Percentiles rank a stretch among this genome's conserved stretches.
Conservation (phyloP, 2,888 invertebrate species). For the Helleia helle region DNA sequence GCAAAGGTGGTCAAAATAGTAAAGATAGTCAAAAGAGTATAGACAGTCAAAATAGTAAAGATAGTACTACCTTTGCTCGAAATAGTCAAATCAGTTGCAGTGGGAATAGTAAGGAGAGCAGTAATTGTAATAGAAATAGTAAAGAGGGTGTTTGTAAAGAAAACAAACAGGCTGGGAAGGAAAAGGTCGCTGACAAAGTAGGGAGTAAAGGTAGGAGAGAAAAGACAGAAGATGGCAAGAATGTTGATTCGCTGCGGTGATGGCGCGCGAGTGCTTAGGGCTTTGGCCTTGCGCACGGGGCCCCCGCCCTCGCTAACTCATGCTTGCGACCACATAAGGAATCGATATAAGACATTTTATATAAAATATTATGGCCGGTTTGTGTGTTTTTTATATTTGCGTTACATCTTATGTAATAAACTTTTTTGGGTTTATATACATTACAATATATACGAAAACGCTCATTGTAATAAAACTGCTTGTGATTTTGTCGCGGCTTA, state of each 20-base stretch:
- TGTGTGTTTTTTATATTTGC: too few species aligned
- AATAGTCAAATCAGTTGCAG: neutral
- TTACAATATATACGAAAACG: too few species aligned
- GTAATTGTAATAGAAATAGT: constrained; percentile 12
- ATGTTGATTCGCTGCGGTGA: neutral
- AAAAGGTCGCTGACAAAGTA: neutral
- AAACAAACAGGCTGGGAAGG: neutral
- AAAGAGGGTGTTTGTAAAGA: neutral
- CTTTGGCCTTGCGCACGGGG: constrained; percentile 2
- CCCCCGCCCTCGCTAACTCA: too few species aligned
- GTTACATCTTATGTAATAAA: too few species aligned
- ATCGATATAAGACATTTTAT: too few species aligned
- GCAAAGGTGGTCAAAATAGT: neutral
- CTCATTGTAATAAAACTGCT: too few species aligned
- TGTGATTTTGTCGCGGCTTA: too few species aligned
- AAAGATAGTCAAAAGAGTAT: neutral
- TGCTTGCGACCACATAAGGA: too few species aligned
- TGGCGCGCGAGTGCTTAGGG: constrained; percentile 9
- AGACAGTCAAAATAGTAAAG: constrained; percentile 1
- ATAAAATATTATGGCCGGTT: too few species aligned
- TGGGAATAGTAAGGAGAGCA: constrained; percentile 7
- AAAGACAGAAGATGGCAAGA: neutral
- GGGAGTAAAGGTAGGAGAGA: neutral
- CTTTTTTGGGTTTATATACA: too few species aligned
- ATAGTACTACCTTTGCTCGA: neutral